Base-by-base conservation (phyloP, 2,113 vertebrate species). In the Brachyhypopomus gauderio region DNA sequence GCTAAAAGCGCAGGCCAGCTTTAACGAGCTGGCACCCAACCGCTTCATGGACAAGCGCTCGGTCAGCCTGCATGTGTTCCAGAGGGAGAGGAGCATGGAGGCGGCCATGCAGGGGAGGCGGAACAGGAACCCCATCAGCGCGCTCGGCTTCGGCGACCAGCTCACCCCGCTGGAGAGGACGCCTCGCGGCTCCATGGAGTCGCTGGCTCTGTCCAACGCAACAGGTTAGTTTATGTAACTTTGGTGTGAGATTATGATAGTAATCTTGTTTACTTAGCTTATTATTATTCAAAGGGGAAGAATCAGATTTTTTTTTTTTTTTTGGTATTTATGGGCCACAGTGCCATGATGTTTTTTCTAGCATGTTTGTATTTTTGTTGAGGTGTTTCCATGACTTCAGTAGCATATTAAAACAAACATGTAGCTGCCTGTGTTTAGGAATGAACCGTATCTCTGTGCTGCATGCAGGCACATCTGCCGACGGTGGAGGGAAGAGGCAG, bases 181-280 rank as follows among this genome's bases (percentile, higher is more conserved):
- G 0, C 97, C 98, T 0, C 91, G 93, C 0, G 97, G 96, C 59
- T 99, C 98, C 78, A 96, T 97, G 93, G 98, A 99, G 86, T 99
- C 97, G 0, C 91, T 99, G 30, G 95, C 96, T 0, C 90, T 98
- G 79, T 97, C 97, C 20, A 98, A 96, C 1, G 90, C 95, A 12
- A 97, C 96, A 94, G 97, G 97, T 99, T 93, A 22, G 83, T 36
- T 45, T 30, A 45, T 6, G 41, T 11, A 6, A 45, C 41, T 52
- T 30, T 30, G 30, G 30, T 3, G 45, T 52, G 45, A 14, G 1
- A 11, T 8, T 12, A 11, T 7, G 45, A 7, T 52, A 12, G 12
- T 52, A 1, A 52, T 52, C 12, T 52, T 14, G 45, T 52, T 52
- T 9, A 41, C 9, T 41, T 41, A 1, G 5, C 41, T 2, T 52